A percentile compares a stretch with the other conserved stretches of the same genome.
These are phyloP conservation scores for Trachymyrmex cornetzi DNA, from an alignment of 1,140 invertebrate genomes.

Conservation along the genomic window DNA sequence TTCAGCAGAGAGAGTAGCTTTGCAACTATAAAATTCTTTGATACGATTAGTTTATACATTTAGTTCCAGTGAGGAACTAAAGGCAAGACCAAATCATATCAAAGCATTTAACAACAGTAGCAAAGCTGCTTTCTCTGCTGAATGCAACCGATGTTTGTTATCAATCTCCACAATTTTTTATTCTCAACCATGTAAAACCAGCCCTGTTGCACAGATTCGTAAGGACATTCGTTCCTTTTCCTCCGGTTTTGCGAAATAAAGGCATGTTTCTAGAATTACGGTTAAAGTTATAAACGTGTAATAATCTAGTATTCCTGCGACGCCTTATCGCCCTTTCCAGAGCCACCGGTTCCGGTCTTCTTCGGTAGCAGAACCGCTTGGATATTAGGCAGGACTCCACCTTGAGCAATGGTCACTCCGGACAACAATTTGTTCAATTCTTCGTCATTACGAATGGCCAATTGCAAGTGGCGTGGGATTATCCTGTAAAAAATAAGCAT, in stretches of 20 bases:
- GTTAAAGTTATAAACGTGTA: constrained; percentile 70
- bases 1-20: no score
- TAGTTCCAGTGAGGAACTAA: no score
- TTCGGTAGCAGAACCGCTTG: constrained; percentile 91
- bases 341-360: constrained; percentile 87
- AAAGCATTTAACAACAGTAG: no score
- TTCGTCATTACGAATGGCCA: constrained; percentile 94
- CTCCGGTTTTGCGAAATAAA: constrained; percentile 55
- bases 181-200: not conserved
- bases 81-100: no score
- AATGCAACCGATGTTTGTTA: not conserved
- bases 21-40: no score
- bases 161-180: constrained; percentile 4
- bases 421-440: constrained; percentile 92
- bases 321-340: constrained; percentile 78
- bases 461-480: constrained; percentile 91
- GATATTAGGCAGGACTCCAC: constrained; percentile 93
- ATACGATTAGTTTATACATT: no score
- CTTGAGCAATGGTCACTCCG: constrained; percentile 92
- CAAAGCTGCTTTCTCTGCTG: no score
- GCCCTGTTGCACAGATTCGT: not conserved
- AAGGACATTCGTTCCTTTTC: not conserved
- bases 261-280: constrained; percentile 65
- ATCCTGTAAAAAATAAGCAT: constrained; percentile 85
- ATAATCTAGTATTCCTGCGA: constrained; percentile 80